phyloP scores from a whole-genome alignment of 2,888 invertebrate species.

The Scaptomyza cyrtandrae region DNA sequence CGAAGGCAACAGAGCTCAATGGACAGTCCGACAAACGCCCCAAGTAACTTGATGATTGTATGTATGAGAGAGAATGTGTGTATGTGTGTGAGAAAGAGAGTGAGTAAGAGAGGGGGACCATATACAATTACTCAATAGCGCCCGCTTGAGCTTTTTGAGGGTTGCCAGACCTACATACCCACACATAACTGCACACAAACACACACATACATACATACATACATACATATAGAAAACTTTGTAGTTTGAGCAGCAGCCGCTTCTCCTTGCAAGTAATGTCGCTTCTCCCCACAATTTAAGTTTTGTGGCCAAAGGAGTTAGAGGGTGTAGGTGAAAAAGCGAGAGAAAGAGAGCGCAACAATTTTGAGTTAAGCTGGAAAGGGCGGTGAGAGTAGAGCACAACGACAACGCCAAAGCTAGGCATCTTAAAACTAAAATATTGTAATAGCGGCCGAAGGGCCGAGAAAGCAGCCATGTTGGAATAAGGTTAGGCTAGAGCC shows the following conservation, averaged over 20 bases:
- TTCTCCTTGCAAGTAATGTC: slow-evolving; percentile 21
- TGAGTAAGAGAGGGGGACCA: slow-evolving; percentile 21
- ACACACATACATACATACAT: slow-evolving; percentile 43
- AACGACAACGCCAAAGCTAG: slow-evolving; percentile 39
- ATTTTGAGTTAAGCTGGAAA: slow-evolving; percentile 56
- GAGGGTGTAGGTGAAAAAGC: slow-evolving; percentile 14
- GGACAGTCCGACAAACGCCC: slow-evolving; percentile 71
- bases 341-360: slow-evolving; percentile 55
- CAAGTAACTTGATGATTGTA: slow-evolving; percentile 76
- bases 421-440: slow-evolving; percentile 72
- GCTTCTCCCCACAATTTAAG: slow-evolving; percentile 55
- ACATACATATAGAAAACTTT: slow-evolving; percentile 43
- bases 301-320: slow-evolving; percentile 56
- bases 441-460: slow-evolving; percentile 68
- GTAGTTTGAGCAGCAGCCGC: slow-evolving; percentile 58
- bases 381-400: slow-evolving; percentile 34
- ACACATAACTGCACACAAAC: slow-evolving; percentile 50
- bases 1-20: slow-evolving; percentile 66
- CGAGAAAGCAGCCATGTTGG: slow-evolving; percentile 68
- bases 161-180: slow-evolving; percentile 61
- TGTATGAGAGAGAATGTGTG: slow-evolving; percentile 43
- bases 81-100: slow-evolving; percentile 14
- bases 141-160: slow-evolving; percentile 75
- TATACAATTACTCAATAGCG: slow-evolving; percentile 78
- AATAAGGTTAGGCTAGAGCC: slow-evolving; percentile 68